phyloP scores from a whole-genome alignment of 1,140 invertebrate genomes.

The Pseudoatta argentina region DNA sequence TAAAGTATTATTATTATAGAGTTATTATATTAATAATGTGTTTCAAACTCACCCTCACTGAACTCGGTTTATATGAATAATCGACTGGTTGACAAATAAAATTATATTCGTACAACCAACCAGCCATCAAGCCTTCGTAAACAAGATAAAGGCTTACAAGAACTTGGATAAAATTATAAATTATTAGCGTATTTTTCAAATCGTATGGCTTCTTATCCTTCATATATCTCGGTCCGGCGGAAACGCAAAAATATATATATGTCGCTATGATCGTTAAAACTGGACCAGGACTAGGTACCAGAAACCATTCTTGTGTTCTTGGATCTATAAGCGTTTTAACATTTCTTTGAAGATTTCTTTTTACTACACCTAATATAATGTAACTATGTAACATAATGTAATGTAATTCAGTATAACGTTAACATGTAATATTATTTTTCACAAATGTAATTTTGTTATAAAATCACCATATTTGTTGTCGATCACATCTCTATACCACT shows the following conservation, averaged over 20 bases:
- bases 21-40: not conserved
- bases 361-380: not conserved
- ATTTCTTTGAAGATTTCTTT: too few species aligned
- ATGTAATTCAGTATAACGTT: not conserved
- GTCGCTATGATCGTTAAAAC: constrained; percentile 90
- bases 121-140: constrained; percentile 89
- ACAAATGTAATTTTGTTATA: not conserved
- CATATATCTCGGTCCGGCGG: constrained; percentile 94
- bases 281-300: constrained; percentile 93
- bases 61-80: constrained; percentile 91
- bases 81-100: constrained; percentile 94
- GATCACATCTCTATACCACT: constrained; percentile 82
- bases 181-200: constrained; percentile 91
- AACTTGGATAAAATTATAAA: constrained; percentile 94
- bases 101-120: constrained; percentile 91
- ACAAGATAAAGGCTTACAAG: constrained; percentile 91
- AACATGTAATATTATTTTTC: constrained; percentile 8
- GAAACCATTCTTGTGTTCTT: constrained; percentile 94
- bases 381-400: not conserved
- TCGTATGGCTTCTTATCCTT: constrained; percentile 93
- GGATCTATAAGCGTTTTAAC: constrained; percentile 89
- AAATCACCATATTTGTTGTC: constrained; percentile 82
- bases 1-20: not conserved
- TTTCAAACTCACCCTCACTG: constrained; percentile 89
- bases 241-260: constrained; percentile 92